phyloP scores from a whole-genome alignment of 2,113 vertebrate genomes.

The Pygoscelis adeliae region DNA sequence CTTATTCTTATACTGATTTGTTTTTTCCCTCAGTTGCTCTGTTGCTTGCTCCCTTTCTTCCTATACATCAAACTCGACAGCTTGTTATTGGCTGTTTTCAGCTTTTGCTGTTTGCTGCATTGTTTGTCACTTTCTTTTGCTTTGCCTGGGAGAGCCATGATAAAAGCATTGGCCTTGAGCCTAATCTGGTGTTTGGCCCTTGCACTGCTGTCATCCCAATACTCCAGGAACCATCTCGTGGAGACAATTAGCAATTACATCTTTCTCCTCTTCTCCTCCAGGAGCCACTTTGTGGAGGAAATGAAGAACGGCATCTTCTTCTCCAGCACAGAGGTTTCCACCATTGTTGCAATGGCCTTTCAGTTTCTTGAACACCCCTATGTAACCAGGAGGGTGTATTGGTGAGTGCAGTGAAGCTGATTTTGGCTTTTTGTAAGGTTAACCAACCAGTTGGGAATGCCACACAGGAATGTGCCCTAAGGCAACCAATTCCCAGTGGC shows the following conservation, averaged over 20 bases:
- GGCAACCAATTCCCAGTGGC: background rate
- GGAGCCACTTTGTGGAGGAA: background rate
- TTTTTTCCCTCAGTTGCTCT: background rate
- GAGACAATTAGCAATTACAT: background rate
- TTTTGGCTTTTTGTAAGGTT: background rate
- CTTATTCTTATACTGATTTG: background rate
- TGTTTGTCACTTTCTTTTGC: background rate
- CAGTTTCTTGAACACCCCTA: background rate
- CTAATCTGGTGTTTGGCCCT: background rate
- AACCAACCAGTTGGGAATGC: background rate
- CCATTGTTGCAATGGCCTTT: background rate
- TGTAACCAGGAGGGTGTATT: background rate
- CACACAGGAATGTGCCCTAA: background rate
- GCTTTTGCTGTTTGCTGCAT: background rate
- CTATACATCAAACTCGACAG: background rate
- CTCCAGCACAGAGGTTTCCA: background rate
- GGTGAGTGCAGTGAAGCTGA: background rate
- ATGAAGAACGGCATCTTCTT: background rate
- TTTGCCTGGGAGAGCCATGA: background rate
- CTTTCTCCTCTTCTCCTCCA: background rate
- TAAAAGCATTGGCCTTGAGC: background rate
- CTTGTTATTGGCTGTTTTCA: background rate
- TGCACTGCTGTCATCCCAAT: background rate
- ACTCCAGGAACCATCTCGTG: background rate
- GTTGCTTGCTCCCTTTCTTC: background rate